These are phyloP conservation scores for Gnathonemus echidnorhynchus DNA, from an alignment of 2,113 vertebrate species.

Conservation along the genomic window DNA sequence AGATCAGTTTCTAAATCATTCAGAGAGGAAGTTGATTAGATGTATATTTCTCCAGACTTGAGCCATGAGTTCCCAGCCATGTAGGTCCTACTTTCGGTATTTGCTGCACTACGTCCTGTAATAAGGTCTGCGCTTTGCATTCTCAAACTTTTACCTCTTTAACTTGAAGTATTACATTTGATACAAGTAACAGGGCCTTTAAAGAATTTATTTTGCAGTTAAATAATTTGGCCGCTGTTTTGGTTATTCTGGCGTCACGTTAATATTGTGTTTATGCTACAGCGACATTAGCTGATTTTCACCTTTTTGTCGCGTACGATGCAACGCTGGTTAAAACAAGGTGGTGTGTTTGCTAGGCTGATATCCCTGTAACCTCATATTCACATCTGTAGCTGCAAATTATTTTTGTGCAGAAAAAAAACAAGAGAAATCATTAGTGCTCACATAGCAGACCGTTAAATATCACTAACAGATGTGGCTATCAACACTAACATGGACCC, in stretches of 20 bases:
- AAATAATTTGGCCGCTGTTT: neutral
- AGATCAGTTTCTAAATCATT: neutral
- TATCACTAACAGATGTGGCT: neutral
- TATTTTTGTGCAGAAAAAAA: neutral
- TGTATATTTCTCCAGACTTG: neutral
- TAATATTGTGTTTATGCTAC: neutral
- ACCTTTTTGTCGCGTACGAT: neutral
- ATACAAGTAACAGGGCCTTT: neutral
- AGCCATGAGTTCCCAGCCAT: neutral
- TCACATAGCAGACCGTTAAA: neutral
- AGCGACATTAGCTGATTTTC: neutral
- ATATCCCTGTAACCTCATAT: neutral
- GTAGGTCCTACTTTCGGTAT: neutral
- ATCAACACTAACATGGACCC: neutral
- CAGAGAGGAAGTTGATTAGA: neutral
- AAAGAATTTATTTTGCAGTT: neutral
- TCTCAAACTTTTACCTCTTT: too few species aligned
- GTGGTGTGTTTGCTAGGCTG: neutral
- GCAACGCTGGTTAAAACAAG: neutral
- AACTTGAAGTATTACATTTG: neutral
- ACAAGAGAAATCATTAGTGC: neutral
- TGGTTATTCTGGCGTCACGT: neutral
- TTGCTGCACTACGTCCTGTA: too few species aligned
- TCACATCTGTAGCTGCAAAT: neutral
- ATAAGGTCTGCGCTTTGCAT: too few species aligned